Percentiles rank a stretch among this genome's conserved stretches.
Conservation (phyloP, 2,888 invertebrate species). For the Andrena haemorrhoa region DNA sequence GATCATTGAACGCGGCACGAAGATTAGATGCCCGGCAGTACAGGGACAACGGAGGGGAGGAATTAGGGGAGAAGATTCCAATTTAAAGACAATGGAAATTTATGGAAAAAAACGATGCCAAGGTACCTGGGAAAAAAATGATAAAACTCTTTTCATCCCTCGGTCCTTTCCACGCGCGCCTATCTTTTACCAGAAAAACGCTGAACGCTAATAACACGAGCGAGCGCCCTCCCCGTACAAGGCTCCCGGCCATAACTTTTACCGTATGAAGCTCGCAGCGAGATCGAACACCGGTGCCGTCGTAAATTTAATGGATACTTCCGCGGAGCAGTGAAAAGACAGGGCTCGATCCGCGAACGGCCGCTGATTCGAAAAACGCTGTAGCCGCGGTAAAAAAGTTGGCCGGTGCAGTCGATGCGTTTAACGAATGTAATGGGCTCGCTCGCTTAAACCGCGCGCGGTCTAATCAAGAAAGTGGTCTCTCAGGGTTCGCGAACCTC, state of each 20-base stretch:
- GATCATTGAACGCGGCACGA: slow-evolving; percentile 2
- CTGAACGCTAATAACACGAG: too few species aligned
- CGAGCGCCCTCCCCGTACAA: too few species aligned
- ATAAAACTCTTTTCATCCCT: too few species aligned
- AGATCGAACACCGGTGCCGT: slow-evolving; percentile 32
- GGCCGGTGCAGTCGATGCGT: slow-evolving; percentile 45
- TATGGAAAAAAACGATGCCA: too few species aligned
- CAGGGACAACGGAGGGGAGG: too few species aligned
- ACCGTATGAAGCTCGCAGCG: slow-evolving; percentile 22
- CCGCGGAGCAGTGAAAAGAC: neutral
- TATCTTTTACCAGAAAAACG: neutral
- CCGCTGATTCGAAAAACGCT: slow-evolving; percentile 36
- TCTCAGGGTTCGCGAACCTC: slow-evolving; percentile 44
- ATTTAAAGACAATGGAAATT: too few species aligned
- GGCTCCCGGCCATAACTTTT: neutral
- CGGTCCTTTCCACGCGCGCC: neutral
- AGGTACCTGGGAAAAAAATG: too few species aligned
- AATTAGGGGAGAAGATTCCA: neutral
- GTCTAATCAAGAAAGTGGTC: slow-evolving; percentile 75
- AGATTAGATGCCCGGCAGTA: too few species aligned
- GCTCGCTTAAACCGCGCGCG: slow-evolving; percentile 63
- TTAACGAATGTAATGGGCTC: slow-evolving; percentile 72
- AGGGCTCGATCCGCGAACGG: slow-evolving; percentile 31
- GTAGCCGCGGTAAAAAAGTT: slow-evolving; percentile 58
- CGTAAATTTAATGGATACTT: slow-evolving; percentile 43